Evolutionary conservation across 2,113 vertebrate genomes (phyloP), one percentile per base, ranked within the genome.

Genomic region (Sciurus niger): DNA sequence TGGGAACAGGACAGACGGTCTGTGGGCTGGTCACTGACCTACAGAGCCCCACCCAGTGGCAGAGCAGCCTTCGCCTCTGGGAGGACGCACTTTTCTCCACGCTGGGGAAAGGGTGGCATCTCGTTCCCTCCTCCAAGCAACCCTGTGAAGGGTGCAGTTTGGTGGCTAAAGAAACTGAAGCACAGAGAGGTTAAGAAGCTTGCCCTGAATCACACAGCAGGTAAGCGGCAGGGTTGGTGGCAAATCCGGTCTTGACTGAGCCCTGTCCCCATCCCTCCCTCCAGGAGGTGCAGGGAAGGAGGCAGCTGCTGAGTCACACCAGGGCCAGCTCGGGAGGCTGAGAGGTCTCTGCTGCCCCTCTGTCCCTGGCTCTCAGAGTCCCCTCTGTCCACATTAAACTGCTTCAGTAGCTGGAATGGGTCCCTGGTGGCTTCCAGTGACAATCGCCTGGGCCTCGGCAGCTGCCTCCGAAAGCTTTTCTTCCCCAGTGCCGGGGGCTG

Each of bases 41-140:
- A 25, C 1, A 48, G 28, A 79, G 18, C 25, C 8, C 58, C 40
- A 14, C 25, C 55, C n/a, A 2, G 0, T 2, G 12, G n/a, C 48
- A 8, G 0, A 32, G 28, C 1, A 8, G 1, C 12, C 11, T 40
- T 55, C 24, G 16, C 83, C 48, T 79, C 0, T 4, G 13, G 68
- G 25, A 65, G 34, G 9, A 8, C 0, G 14, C 4, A 5, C 8
- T 55, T 34, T 12, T 37, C 51, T 48, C 51, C 22, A 9, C 16
- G 12, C 17, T 7, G 37, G 34, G 20, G 18, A 24, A 24, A 22
- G 17, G 6, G 8, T 1, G 1, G 20, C 6, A 12, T 51, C 67
- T 58, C 78, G 9, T 77, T 74, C 72, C 48, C 24, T n/a, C n/a
- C 63, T 88, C 91, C 65, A 24, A 60, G 30, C 77, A 67, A 37